Evolutionary conservation across 2,113 vertebrate species (phyloP), one percentile per base, ranked within the genome.

Genomic region (Epinephelus moara): DNA sequence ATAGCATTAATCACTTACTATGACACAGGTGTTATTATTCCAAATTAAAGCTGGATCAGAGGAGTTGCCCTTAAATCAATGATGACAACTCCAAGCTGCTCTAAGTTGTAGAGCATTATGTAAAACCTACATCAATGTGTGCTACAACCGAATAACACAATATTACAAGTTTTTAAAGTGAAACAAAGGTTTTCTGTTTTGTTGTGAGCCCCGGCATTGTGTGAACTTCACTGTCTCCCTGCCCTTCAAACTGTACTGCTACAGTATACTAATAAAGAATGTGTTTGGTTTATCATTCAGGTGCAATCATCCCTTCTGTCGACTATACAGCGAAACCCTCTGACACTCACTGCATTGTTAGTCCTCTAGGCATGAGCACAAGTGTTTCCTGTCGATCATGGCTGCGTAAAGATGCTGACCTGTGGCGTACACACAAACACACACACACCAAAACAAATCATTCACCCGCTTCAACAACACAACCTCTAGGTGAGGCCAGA

Each of bases 351-450:
- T 45, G 75, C 50, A 25, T 17, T 14, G 42, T 78, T 45, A 45
- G 75, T 81, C 84, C 75, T 78, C 37, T 1, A 67, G 72, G 79
- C 75, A 23, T 4, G 6, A 83, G 79, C 45, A 40, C 89, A 40
- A 75, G 62, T 27, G 19, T 81, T 90, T 83, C 71, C 81, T 79
- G 85, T 86, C 75, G 30, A 80, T 85, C 23, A 12, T 4, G 55
- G 78, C 67, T 0, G 57, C 21, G 5, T 14, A 76, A 89, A 89
- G 77, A 79, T 81, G 83, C 81, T 90, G 88, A 91, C 87, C 88
- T 84, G 87, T 82, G 69, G 85, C 69, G 37, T 25, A 42, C 53
- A 75, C 50, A 42, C 66, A 42, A 56, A 70, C 56, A 23, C 47
- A 59, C 27, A 18, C 70, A 23, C 56, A 23, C 42, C 6, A 0